A percentile compares a stretch with the other conserved stretches of the same genome.
phyloP scores from a whole-genome alignment of 2,113 vertebrate genomes.

The Passer montanus region DNA sequence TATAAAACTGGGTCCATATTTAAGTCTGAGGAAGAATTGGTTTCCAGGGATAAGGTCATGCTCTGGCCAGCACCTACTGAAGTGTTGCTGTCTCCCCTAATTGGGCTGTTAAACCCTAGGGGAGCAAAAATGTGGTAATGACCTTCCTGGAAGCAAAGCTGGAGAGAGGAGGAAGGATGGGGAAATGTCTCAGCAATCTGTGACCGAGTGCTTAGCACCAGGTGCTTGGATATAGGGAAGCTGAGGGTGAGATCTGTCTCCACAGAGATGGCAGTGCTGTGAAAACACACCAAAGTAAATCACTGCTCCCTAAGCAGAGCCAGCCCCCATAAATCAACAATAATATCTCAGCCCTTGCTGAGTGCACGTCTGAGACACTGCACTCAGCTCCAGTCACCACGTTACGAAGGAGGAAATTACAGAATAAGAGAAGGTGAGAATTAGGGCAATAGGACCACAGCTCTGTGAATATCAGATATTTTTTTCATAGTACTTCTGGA shows the following conservation, averaged over 20 bases:
- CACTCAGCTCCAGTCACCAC: constrained; percentile 1
- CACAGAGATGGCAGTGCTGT: constrained; percentile 41
- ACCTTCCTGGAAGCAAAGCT: constrained; percentile 26
- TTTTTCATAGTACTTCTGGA: background rate
- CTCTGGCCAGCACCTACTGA: constrained; percentile 2
- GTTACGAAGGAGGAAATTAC: constrained; percentile 57
- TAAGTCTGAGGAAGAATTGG: background rate
- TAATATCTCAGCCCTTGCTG: constrained; percentile 37
- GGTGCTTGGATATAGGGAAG: background rate
- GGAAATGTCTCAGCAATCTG: constrained; percentile 6
- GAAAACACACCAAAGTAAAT: constrained; percentile 56
- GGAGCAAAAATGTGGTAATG: background rate
- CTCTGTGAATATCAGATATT: background rate
- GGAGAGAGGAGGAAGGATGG: background rate
- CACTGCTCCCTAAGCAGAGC: constrained; percentile 13
- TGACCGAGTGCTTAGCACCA: constrained; percentile 7
- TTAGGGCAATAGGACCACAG: constrained; percentile 54
- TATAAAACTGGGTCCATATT: background rate
- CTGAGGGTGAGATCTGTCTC: constrained; percentile 43
- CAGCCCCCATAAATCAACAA: constrained; percentile 54
- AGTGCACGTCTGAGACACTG: constrained; percentile 50
- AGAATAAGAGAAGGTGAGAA: constrained; percentile 65
- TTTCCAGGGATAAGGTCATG: background rate
- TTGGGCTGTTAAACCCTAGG: constrained; percentile 11
- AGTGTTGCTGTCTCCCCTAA: constrained; percentile 20